Evolutionary conservation across 2,113 vertebrate genomes (phyloP).

Genomic region (Connochaetes taurinus): DNA sequence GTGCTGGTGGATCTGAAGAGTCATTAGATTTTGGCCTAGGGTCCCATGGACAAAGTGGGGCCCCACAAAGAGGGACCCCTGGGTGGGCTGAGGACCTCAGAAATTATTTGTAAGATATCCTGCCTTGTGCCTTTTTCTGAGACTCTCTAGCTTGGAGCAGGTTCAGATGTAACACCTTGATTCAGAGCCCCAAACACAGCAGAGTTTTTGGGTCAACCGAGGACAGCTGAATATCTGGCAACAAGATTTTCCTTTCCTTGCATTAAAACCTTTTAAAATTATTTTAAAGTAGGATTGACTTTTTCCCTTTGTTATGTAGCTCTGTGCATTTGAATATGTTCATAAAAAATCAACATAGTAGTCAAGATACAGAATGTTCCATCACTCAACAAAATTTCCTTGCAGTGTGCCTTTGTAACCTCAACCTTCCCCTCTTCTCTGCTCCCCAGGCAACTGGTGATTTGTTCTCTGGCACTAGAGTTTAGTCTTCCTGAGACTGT

Average conservation of each 20-base stretch:
- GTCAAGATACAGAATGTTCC: neutral
- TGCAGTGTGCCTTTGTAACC: neutral
- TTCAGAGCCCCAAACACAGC: neutral
- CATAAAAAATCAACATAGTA: neutral
- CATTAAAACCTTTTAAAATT: neutral
- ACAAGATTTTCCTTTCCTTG: neutral
- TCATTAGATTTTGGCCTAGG: neutral
- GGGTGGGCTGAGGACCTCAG: neutral
- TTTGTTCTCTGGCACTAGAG: neutral
- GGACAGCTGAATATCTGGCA: neutral
- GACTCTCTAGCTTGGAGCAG: neutral
- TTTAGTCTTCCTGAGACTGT: neutral
- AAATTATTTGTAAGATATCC: neutral
- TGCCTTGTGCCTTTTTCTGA: neutral
- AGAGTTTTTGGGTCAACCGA: neutral
- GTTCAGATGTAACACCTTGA: neutral
- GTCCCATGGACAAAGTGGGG: neutral
- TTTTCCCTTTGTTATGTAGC: neutral
- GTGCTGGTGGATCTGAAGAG: neutral
- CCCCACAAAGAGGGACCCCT: neutral
- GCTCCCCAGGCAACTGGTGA: neutral
- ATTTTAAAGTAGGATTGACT: neutral
- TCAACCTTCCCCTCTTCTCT: neutral
- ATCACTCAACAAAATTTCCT: neutral
- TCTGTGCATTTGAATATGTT: neutral